Conservation (phyloP, 2,113 vertebrate species). For the Trochalopteron elliotii region DNA sequence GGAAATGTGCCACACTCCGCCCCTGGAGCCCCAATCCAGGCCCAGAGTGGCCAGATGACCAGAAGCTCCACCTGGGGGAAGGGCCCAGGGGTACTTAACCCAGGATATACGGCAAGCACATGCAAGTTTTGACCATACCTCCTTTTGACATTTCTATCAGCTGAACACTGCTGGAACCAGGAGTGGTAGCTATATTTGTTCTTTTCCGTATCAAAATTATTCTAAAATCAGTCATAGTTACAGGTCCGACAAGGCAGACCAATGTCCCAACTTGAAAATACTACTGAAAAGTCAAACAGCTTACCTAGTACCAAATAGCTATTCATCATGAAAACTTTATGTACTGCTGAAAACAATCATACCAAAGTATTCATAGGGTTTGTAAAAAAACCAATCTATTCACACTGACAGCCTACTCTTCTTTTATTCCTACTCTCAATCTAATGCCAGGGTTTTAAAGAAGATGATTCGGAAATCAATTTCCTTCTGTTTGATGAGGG, state of each 20-base stretch:
- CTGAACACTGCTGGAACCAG: neutral
- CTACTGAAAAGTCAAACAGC: neutral
- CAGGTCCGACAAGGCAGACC: neutral
- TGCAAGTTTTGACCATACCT: neutral
- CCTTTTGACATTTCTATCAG: neutral
- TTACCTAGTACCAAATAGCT: neutral
- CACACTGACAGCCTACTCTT: neutral
- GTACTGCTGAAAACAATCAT: neutral
- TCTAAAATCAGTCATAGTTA: neutral
- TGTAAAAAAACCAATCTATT: rapidly evolving
- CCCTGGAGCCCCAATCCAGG: neutral
- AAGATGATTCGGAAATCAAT: neutral
- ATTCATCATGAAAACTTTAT: neutral
- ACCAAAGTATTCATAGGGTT: neutral
- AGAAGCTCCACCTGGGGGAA: neutral
- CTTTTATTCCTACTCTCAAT: neutral
- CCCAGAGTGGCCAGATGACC: neutral
- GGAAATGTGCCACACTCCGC: neutral
- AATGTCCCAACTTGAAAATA: neutral
- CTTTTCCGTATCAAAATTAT: neutral
- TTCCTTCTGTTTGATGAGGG: neutral
- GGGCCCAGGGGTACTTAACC: neutral
- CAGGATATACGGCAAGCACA: neutral
- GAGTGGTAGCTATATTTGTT: neutral
- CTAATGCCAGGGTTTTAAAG: neutral